A percentile compares a stretch with the other conserved stretches of the same genome.
Conservation (phyloP, 1,140 invertebrate species). For the Onthophagus taurus region DNA sequence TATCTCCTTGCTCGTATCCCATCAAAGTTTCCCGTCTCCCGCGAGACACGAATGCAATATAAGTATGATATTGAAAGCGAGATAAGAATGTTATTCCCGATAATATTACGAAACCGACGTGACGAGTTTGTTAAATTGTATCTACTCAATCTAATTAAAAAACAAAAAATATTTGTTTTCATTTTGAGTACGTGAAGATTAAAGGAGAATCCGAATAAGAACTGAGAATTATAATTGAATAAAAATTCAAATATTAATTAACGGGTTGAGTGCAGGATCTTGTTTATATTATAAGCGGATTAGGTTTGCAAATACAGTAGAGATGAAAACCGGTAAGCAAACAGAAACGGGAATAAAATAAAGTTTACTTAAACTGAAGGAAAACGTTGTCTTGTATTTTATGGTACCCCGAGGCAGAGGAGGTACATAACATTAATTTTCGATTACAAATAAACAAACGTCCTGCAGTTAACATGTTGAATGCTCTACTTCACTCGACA, state of each 20-base stretch:
- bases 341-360: constrained; percentile 6
- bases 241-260: constrained; percentile 24
- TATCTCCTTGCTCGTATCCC: constrained; percentile 15
- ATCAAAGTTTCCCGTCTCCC: constrained; percentile 18
- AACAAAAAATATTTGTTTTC: no score
- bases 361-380: constrained; percentile 5
- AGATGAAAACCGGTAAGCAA: constrained; percentile 5
- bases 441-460: constrained; percentile 1
- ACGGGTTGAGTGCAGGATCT: constrained; percentile 18
- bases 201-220: no score
- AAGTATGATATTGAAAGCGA: constrained; percentile 19
- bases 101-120: no score
- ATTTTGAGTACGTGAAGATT: no score
- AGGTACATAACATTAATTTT: constrained; percentile 1
- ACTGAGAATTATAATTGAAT: constrained; percentile 16
- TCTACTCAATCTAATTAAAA: no score
- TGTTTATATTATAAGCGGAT: constrained; percentile 21
- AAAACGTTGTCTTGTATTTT: background rate
- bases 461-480: no score
- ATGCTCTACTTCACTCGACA: no score
- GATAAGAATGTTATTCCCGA: constrained; percentile 5
- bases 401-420: no score
- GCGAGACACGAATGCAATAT: constrained; percentile 18
- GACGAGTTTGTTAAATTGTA: no score
- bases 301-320: constrained; percentile 18